These are phyloP conservation scores for Nasonia oneida DNA, from an alignment of 2,888 invertebrate genomes.

Conservation along the genomic window DNA sequence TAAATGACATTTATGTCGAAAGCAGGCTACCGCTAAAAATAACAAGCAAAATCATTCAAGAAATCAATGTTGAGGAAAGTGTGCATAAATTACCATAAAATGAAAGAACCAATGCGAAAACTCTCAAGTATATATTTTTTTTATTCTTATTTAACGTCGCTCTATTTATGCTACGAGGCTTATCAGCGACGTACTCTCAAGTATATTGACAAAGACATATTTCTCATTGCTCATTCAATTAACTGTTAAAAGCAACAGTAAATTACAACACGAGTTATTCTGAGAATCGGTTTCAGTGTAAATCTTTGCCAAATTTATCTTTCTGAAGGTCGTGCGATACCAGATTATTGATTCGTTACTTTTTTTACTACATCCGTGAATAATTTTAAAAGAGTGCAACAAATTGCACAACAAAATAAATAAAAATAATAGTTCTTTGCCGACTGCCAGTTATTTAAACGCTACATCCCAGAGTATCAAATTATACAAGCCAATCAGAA, in stretches of 20 bases:
- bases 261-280: background rate
- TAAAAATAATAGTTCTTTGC: background rate
- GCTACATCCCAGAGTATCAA: background rate
- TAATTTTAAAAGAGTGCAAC: background rate
- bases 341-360: background rate
- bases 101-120: slow-evolving; percentile 57
- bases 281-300: slow-evolving; percentile 26
- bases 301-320: slow-evolving; percentile 17
- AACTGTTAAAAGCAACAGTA: background rate
- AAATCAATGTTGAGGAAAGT: slow-evolving; percentile 52
- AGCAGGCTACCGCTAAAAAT: slow-evolving; percentile 30
- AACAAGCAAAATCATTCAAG: slow-evolving; percentile 45
- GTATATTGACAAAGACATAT: slow-evolving; percentile 35
- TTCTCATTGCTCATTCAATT: background rate
- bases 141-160: too few relatives aligned
- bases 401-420: background rate
- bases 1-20: slow-evolving; percentile 21
- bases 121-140: background rate
- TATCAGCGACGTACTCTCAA: background rate
- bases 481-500: background rate
- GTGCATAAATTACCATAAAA: slow-evolving; percentile 57
- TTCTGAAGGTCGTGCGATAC: background rate
- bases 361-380: background rate
- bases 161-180: too few relatives aligned
- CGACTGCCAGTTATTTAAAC: background rate